Conservation (phyloP, 2,888 invertebrate species). For the Synanthedon vespiformis region DNA sequence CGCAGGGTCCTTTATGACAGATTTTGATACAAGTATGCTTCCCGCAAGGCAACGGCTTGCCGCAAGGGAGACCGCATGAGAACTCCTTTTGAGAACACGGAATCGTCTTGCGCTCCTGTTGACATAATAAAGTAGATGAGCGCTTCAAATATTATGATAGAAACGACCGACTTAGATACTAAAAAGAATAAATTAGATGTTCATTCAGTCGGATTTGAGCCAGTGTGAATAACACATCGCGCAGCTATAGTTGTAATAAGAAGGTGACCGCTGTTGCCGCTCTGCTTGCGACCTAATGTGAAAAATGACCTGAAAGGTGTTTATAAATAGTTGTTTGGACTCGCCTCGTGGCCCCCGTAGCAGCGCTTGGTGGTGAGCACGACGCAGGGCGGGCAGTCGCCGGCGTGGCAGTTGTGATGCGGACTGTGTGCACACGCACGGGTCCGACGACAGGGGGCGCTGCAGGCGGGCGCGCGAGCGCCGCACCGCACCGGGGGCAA, state of each 20-base stretch:
- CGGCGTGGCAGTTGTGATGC: conserved; percentile 86
- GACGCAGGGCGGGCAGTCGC: conserved; percentile 85
- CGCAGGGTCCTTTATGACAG: conserved; percentile 83
- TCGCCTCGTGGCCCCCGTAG: conserved; percentile 78
- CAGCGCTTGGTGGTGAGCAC: conserved; percentile 85
- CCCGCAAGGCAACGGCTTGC: conserved; percentile 82
- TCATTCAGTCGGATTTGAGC: conserved; percentile 20
- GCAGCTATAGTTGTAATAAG: no score
- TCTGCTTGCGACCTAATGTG: neutral
- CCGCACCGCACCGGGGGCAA: conserved; percentile 96
- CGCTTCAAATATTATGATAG: no score
- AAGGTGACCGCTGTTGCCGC: no score
- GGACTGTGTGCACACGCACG: conserved; percentile 87
- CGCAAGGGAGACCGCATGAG: conserved; percentile 91
- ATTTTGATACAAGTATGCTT: conserved; percentile 85
- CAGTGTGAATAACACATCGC: no score
- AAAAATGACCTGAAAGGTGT: neutral
- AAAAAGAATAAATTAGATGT: no score
- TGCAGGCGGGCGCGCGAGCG: conserved; percentile 85
- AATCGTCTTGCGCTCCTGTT: conserved; percentile 85
- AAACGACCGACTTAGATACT: no score
- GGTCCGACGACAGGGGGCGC: conserved; percentile 78
- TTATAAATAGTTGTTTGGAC: neutral
- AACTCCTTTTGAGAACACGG: conserved; percentile 88
- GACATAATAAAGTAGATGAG: neutral